Base-by-base conservation (phyloP, 2,113 vertebrate species). In the Thryonomys swinderianus region DNA sequence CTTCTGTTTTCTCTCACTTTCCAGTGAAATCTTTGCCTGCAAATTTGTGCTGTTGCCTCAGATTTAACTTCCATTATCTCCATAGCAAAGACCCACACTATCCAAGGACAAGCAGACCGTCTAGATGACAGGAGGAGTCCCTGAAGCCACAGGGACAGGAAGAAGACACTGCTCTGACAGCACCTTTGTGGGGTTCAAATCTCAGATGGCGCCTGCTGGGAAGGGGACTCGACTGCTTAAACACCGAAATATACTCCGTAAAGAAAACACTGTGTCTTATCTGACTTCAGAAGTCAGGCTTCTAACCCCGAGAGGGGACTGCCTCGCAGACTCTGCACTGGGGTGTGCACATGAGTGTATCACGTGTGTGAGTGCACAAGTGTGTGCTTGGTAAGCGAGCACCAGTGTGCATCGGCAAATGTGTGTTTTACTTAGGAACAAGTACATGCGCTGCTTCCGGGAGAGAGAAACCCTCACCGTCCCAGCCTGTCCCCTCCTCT, bases 91-190 rank as follows among this genome's bases (percentile, higher is more conserved):
- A 34, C 48, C 42, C 48, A 51, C 2, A 8, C 8, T 11, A 78
- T 42, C 45, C 45, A 51, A 45, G 48, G 1, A 51, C 74, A 34
- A 34, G 30, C 53, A 85, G 30, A 71, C 42, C 10, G 34, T n/a
- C 85, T 59, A 51, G 66, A 21, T 45, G 45, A 13, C 14, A 14
- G 51, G 42, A 51, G 30, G 61, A 73, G 21, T 8, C 61, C 23
- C 59, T 5, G 3, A 6, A 0, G 45, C 5, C 12, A 4, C 5
- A 2, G 10, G 18, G 1, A 3, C 37, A 1, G 8, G 66, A 61
- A 40, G 34, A 16, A 53, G 61, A 30, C 14, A 1, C 23, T 32
- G 37, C 1, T 27, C 16, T 83, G 3, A 5, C 0, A 51, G 4
- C 1, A 10, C 7, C 67, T 85, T 4, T 10, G 5, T 12, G 1